A percentile compares a stretch with the other conserved stretches of the same genome.
Conservation (phyloP, 2,888 invertebrate species). For the Ennomos quercinarius region DNA sequence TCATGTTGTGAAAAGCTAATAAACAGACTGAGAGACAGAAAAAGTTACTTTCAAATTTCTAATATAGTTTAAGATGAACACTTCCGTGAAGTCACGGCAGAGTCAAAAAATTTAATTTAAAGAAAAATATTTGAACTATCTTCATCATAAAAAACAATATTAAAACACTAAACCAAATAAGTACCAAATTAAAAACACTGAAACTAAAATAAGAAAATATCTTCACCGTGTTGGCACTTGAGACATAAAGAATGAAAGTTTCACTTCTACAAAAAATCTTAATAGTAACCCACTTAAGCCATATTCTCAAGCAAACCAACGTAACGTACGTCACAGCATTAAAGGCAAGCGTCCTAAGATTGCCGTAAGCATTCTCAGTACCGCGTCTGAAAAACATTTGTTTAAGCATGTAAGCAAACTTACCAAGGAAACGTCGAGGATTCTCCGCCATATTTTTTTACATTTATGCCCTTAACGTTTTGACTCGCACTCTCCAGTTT, state of each 20-base stretch:
- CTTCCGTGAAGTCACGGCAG: too few species aligned
- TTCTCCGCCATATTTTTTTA: constrained; percentile 53
- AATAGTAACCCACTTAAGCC: not conserved
- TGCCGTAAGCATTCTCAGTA: constrained; percentile 41
- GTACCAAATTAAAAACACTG: too few species aligned
- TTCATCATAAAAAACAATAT: too few species aligned
- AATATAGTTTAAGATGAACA: too few species aligned
- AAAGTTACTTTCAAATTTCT: too few species aligned
- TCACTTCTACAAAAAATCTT: not conserved
- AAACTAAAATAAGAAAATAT: too few species aligned
- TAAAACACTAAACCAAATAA: too few species aligned
- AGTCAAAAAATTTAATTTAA: too few species aligned
- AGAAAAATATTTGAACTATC: too few species aligned
- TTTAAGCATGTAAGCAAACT: constrained; percentile 51
- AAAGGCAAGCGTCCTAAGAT: constrained; percentile 29
- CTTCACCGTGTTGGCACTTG: not conserved
- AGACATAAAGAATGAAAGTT: not conserved
- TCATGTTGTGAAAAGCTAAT: too few species aligned
- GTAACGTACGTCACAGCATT: constrained; percentile 16
- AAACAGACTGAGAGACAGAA: too few species aligned
- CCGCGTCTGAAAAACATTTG: constrained; percentile 51
- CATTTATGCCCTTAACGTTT: constrained; percentile 60
- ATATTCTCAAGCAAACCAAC: constrained; percentile 6
- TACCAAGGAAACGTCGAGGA: constrained; percentile 49
- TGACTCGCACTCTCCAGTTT: constrained; percentile 56